These are phyloP conservation scores for Pemphigus obesinymphae DNA, from an alignment of 1,140 invertebrate genomes.

Conservation along the genomic window DNA sequence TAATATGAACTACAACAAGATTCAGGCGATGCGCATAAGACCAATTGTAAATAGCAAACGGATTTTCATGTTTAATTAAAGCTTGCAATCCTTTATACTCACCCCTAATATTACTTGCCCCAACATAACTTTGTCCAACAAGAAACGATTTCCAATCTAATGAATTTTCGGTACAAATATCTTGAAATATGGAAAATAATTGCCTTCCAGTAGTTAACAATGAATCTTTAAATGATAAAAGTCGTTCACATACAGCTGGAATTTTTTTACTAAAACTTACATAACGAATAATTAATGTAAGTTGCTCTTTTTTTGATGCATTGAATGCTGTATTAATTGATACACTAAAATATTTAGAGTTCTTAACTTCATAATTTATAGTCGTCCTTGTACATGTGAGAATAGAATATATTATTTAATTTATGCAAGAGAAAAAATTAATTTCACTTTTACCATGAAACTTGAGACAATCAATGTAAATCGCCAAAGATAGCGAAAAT, in stretches of 20 bases:
- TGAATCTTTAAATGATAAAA: not conserved
- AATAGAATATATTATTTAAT: not conserved
- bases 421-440: not conserved
- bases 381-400: not conserved
- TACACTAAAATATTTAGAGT: not conserved
- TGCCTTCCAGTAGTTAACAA: not conserved
- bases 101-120: not conserved
- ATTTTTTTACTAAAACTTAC: not conserved
- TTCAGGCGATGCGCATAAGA: not conserved
- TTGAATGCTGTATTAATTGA: not conserved
- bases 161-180: not conserved
- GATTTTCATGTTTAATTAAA: not conserved
- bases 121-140: not conserved
- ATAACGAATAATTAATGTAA: not conserved
- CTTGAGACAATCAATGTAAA: not conserved
- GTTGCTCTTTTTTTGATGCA: not conserved
- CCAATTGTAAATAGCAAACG: not conserved
- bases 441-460: not conserved
- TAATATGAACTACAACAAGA: not conserved
- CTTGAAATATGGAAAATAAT: not conserved
- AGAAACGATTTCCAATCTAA: not conserved
- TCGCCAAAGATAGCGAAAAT: not conserved
- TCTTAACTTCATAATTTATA: not conserved
- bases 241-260: not conserved
- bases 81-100: not conserved